These are phyloP conservation scores for Chinchilla lanigera DNA, from an alignment of 2,113 vertebrate genomes.

Conservation along the genomic window DNA sequence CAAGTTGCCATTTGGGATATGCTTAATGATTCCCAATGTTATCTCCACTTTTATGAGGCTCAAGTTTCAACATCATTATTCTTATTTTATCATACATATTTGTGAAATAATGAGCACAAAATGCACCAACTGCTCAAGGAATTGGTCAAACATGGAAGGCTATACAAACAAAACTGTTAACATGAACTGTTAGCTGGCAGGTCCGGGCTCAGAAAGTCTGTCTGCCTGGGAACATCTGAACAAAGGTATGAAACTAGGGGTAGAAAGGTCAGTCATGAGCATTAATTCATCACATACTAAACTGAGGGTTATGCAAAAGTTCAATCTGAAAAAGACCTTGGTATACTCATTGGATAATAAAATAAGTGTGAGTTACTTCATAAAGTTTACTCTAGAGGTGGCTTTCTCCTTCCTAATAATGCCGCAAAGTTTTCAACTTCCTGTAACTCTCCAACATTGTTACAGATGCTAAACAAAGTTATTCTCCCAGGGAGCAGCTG, in stretches of 20 bases:
- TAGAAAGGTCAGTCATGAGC: fast-evolving
- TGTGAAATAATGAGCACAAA: constrained; percentile 19
- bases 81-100: not conserved
- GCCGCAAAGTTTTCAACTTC: constrained; percentile 16
- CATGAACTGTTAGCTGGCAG: not conserved
- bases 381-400: not conserved
- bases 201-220: not conserved
- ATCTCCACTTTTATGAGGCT: not conserved
- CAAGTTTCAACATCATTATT: not conserved
- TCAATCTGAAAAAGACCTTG: not conserved
- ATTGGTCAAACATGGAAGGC: not conserved
- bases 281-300: not conserved
- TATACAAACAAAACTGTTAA: not conserved
- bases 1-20: not conserved
- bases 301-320: not conserved
- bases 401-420: constrained; percentile 48
- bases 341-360: not conserved
- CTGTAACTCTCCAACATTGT: constrained; percentile 23
- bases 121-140: not conserved
- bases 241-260: not conserved
- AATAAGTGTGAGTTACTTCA: not conserved
- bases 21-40: not conserved
- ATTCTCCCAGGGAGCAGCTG: constrained; percentile 69
- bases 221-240: not conserved
- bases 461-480: constrained; percentile 68